Evolutionary conservation across 2,113 vertebrate species (phyloP), one percentile per base, ranked within the genome.

Genomic region (Colossoma macropomum): DNA sequence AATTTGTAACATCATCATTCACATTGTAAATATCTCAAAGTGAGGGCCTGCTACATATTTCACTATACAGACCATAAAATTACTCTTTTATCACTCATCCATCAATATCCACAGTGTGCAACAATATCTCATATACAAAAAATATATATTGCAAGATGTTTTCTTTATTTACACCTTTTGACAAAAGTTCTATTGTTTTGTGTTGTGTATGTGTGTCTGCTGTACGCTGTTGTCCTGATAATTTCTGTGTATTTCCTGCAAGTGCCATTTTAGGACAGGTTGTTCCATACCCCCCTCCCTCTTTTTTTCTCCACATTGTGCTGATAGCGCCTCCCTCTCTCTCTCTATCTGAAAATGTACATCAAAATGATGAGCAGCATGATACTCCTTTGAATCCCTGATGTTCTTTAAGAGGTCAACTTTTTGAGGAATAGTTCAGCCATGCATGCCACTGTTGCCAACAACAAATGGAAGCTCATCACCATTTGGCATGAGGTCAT

Each of bases 141-240:
- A 89, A 91, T 83, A 91, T 83, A 89, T 89, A 91, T 90, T 89
- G 90, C 84, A 91, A 86, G 81, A 63, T 88, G 84, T 48, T 84
- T 87, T 86, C 87, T 83, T 89, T 90, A 93, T 94, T 92, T 94
- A 94, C 91, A 93, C 23, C 30, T 79, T 86, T 72, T 86, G 82
- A 85, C 71, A 45, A 63, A 81, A 75, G 85, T 88, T 87, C 54
- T 80, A n/a, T 30, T 70, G 83, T 79, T 50, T 68, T 60, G 25
- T 76, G 30, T 52, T 84, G 63, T 89, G 54, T 21, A 54, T 56
- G 54, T 56, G 54, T 7, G 68, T 89, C 50, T 77, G 86, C 71
- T 71, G 63, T 80, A 65, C 69, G 56, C 78, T 77, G 60, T 62
- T 63, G 38, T 87, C 79, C 75, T 74, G 68, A 81, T 68, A 45